Conservation (phyloP, 2,797 vertebrate species). For the Dendrocincla fuliginosa region DNA sequence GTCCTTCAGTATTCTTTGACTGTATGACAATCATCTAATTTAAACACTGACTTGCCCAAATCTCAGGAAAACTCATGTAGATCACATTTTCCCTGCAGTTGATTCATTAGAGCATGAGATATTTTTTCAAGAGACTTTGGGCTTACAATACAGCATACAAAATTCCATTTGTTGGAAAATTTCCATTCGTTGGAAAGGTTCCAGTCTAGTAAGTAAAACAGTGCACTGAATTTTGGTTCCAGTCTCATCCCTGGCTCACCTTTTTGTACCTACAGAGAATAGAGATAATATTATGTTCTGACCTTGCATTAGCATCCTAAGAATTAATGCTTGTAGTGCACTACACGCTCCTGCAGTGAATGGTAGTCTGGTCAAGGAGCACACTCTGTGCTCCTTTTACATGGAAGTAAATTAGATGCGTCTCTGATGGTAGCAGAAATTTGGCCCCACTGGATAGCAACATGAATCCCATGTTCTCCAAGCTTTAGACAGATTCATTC, state of each 20-base stretch:
- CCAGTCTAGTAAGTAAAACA: not conserved
- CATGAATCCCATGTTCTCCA: not conserved
- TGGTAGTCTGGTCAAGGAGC: not conserved
- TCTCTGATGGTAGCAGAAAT: not conserved
- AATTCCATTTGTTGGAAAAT: not conserved
- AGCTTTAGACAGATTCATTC: not conserved
- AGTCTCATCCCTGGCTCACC: not conserved
- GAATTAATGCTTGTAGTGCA: not conserved
- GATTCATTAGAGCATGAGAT: not conserved
- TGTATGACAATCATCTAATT: not conserved
- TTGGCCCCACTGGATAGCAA: not conserved
- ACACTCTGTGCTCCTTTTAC: not conserved
- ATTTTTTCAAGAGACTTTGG: not conserved
- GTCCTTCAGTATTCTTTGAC: not conserved
- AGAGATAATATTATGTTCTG: not conserved
- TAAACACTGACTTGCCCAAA: not conserved
- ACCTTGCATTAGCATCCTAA: not conserved
- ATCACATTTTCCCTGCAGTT: not conserved
- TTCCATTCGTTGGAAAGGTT: not conserved
- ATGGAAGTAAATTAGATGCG: not conserved
- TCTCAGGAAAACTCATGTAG: not conserved
- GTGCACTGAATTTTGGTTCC: not conserved
- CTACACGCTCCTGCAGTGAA: accelerated
- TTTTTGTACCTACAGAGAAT: not conserved
- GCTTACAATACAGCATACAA: not conserved